Conservation (phyloP, 2,888 invertebrate genomes). For the Falcaria lacertinaria region DNA sequence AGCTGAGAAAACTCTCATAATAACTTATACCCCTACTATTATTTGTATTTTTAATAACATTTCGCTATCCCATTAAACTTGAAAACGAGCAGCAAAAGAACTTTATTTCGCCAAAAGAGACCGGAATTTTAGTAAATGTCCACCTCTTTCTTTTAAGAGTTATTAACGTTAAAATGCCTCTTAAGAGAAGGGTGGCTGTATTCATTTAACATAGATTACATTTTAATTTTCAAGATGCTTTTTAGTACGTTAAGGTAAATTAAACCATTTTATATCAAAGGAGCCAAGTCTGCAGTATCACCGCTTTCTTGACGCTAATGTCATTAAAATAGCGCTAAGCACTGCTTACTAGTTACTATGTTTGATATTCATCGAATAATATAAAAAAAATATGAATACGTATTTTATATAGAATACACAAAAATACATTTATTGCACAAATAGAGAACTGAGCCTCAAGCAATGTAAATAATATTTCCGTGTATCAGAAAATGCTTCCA, state of each 20-base stretch:
- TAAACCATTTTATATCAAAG: not conserved
- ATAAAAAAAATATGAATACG: no score
- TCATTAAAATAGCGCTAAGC: no score
- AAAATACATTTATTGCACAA: no score
- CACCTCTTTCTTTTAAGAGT: slow-evolving; percentile 23
- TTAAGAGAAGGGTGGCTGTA: slow-evolving; percentile 14
- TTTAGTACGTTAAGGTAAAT: not conserved
- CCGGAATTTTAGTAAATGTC: slow-evolving; percentile 26
- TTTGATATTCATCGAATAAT: no score
- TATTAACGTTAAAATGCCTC: slow-evolving; percentile 23
- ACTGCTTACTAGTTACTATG: no score
- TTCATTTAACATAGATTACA: not conserved
- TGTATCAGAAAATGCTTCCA: slow-evolving; percentile 23
- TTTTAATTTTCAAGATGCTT: not conserved
- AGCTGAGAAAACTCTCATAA: slow-evolving; percentile 21
- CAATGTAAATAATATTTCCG: slow-evolving; percentile 11
- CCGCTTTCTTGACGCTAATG: not conserved
- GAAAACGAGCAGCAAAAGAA: slow-evolving; percentile 12
- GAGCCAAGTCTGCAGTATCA: not conserved
- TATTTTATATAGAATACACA: no score
- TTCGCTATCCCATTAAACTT: slow-evolving; percentile 10
- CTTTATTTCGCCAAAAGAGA: slow-evolving; percentile 16
- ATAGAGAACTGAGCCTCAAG: not conserved
- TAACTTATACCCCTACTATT: not conserved
- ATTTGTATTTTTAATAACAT: not conserved